A percentile compares a stretch with the other conserved stretches of the same genome.
These are phyloP conservation scores for Gymnoscelis rufifasciata DNA, from an alignment of 2,888 invertebrate genomes.

Conservation along the genomic window DNA sequence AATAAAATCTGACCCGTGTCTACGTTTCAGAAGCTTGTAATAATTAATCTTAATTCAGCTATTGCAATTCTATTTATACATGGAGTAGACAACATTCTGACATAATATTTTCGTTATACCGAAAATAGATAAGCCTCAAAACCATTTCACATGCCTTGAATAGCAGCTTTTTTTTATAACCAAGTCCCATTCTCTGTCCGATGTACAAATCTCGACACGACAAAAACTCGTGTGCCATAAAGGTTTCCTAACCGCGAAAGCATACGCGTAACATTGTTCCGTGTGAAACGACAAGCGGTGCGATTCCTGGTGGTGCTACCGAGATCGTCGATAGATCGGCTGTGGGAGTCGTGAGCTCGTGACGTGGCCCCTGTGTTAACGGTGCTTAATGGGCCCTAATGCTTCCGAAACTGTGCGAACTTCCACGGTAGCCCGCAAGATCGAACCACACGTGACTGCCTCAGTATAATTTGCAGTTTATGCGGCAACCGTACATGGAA, in stretches of 20 bases:
- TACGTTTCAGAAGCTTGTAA: too few species aligned
- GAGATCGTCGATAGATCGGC: slow-evolving; percentile 75
- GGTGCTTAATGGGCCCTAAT: slow-evolving; percentile 78
- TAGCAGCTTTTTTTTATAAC: too few species aligned
- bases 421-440: slow-evolving; percentile 70
- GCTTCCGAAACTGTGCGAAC: slow-evolving; percentile 80
- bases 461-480: slow-evolving; percentile 67
- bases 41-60: too few species aligned
- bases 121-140: too few species aligned
- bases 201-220: slow-evolving; percentile 30
- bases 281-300: slow-evolving; percentile 62
- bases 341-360: slow-evolving; percentile 71
- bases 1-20: too few species aligned
- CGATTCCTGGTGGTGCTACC: slow-evolving; percentile 60
- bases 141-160: too few species aligned
- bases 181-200: too few species aligned
- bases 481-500: slow-evolving; percentile 51
- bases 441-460: slow-evolving; percentile 65
- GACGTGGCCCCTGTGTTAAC: slow-evolving; percentile 73
- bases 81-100: too few species aligned
- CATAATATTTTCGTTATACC: too few species aligned
- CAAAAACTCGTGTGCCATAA: slow-evolving; percentile 46
- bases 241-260: slow-evolving; percentile 32
- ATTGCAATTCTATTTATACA: too few species aligned
- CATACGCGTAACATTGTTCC: slow-evolving; percentile 47